Percentiles rank a stretch among this genome's conserved stretches.
Conservation (phyloP, 2,113 vertebrate species). For the Acrocephalus kingi region DNA sequence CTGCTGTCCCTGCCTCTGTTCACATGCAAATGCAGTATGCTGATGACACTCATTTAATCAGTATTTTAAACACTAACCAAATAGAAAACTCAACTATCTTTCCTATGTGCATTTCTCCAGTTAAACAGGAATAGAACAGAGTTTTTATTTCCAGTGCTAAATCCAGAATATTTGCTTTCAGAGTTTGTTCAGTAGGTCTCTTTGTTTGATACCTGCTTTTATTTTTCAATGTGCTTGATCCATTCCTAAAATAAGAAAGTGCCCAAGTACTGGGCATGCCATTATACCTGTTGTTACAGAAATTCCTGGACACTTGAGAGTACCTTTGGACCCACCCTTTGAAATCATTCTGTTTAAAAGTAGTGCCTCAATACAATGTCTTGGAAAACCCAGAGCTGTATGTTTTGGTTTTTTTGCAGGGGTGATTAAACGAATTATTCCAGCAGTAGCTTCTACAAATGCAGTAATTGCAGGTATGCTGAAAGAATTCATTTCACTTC, state of each 20-base stretch:
- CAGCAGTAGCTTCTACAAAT: constrained; percentile 96
- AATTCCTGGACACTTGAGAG: neutral
- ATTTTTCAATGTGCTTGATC: neutral
- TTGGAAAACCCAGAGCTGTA: neutral
- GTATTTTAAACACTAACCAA: neutral
- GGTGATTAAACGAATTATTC: constrained; percentile 95
- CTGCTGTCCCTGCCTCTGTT: neutral
- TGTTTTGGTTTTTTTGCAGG: constrained; percentile 74
- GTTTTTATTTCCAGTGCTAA: neutral
- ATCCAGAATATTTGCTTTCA: neutral
- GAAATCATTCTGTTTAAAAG: neutral
- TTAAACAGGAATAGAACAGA: neutral
- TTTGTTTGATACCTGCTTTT: neutral
- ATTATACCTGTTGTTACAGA: neutral
- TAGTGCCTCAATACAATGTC: neutral
- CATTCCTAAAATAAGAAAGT: neutral
- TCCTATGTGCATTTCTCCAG: neutral
- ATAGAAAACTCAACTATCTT: neutral
- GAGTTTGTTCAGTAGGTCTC: neutral
- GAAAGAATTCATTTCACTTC: neutral
- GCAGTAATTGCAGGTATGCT: constrained; percentile 92
- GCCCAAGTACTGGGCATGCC: neutral
- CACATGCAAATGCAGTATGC: neutral
- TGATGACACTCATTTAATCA: neutral
- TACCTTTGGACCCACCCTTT: neutral